These are phyloP conservation scores for Tipula confusa DNA, from an alignment of 2,888 invertebrate genomes.

Conservation along the genomic window DNA sequence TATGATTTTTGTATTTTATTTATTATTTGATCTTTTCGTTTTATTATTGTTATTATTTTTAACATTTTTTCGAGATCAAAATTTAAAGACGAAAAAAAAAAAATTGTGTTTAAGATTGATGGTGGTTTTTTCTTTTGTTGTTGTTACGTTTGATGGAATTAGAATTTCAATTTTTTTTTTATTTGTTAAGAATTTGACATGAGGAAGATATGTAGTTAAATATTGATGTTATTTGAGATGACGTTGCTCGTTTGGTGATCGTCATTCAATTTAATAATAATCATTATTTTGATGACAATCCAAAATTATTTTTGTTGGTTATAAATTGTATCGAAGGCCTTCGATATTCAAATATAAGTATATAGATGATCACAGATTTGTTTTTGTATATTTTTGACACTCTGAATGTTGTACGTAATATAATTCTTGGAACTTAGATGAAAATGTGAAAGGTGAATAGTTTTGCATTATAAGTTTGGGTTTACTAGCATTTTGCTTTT, in stretches of 20 bases:
- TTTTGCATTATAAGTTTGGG: too few relatives aligned
- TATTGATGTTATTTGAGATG: not conserved
- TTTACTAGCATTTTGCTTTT: too few relatives aligned
- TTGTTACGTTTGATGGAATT: not conserved
- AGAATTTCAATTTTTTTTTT: not conserved
- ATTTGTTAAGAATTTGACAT: not conserved
- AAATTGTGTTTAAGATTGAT: not conserved
- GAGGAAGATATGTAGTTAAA: conserved; percentile 25
- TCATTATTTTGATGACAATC: conserved; percentile 12
- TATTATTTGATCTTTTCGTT: conserved; percentile 7
- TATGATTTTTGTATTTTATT: conserved; percentile 14
- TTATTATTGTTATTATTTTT: not conserved
- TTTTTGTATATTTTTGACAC: not conserved
- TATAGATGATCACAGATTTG: too few relatives aligned
- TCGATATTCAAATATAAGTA: not conserved
- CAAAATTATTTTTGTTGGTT: not conserved
- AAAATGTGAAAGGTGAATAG: too few relatives aligned
- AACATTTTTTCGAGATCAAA: not conserved
- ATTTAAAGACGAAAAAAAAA: not conserved
- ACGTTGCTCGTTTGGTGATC: not conserved
- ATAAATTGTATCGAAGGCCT: not conserved
- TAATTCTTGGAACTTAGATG: too few relatives aligned
- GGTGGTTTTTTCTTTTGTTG: not conserved
- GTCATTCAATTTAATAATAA: conserved; percentile 20
- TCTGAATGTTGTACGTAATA: not conserved